These are phyloP conservation scores for Aphidius colemani DNA, from an alignment of 2,888 invertebrate genomes.

Conservation along the genomic window DNA sequence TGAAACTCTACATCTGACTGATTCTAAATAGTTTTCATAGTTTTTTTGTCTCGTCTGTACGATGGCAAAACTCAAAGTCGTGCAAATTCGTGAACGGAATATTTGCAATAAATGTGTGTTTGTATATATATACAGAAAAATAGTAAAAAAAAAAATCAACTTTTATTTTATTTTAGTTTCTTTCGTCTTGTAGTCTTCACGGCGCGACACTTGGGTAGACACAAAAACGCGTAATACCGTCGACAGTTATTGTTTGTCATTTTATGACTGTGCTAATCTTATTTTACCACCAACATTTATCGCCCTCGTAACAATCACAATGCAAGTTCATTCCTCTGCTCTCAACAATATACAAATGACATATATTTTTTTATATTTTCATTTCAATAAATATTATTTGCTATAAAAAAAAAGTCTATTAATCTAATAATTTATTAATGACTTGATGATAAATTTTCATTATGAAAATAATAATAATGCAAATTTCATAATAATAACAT, in stretches of 20 bases:
- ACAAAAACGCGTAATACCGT: slow-evolving; percentile 32
- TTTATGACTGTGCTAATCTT: slow-evolving; percentile 48
- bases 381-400: too few species aligned
- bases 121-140: too few species aligned
- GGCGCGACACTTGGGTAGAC: slow-evolving; percentile 17
- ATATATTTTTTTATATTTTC: too few species aligned
- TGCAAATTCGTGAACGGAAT: background rate
- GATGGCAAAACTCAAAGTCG: background rate
- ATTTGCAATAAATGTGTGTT: too few species aligned
- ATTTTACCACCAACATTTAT: slow-evolving; percentile 40
- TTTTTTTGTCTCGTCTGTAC: background rate
- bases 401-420: too few species aligned
- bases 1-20: background rate
- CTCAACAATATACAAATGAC: background rate
- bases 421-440: too few species aligned
- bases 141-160: slow-evolving; percentile 13
- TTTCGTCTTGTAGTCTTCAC: slow-evolving; percentile 15
- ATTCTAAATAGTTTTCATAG: background rate
- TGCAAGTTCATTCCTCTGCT: slow-evolving; percentile 18
- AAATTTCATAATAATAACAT: background rate
- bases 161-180: slow-evolving; percentile 5
- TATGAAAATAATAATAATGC: too few species aligned
- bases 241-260: slow-evolving; percentile 39
- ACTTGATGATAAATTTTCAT: too few species aligned
- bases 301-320: slow-evolving; percentile 36